phyloP scores from a whole-genome alignment of 2,797 vertebrate species.

The Chrysocyon brachyurus region DNA sequence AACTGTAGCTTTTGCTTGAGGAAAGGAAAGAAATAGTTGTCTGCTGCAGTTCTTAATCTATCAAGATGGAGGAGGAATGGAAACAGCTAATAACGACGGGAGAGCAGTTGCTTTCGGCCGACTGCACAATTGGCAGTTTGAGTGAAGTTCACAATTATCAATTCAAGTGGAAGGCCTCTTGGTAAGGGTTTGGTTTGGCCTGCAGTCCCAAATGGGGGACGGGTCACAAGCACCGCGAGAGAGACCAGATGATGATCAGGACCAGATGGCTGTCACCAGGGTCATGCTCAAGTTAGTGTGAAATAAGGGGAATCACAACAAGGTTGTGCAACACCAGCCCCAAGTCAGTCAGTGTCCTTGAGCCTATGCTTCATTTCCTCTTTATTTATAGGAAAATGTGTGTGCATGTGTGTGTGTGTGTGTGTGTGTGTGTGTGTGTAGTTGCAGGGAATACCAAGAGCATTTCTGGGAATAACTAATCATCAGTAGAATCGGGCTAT shows the following conservation, averaged over 20 bases:
- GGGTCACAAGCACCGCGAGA: background rate
- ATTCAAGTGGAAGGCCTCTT: background rate
- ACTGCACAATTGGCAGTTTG: no score
- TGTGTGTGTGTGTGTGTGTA: background rate
- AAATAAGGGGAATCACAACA: background rate
- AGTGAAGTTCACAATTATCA: background rate
- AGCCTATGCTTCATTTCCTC: background rate
- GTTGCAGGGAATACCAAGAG: background rate
- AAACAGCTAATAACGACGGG: background rate
- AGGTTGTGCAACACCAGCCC: background rate
- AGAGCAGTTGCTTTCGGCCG: background rate
- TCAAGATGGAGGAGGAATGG: background rate
- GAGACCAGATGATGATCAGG: background rate
- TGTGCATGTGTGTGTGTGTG: background rate
- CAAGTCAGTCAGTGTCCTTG: background rate
- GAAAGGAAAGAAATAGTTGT: background rate
- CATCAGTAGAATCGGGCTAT: background rate
- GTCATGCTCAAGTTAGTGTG: background rate
- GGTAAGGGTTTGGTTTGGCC: background rate
- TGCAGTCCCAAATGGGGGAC: background rate
- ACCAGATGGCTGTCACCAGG: background rate
- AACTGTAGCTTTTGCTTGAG: background rate
- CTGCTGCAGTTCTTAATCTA: background rate
- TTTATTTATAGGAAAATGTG: background rate
- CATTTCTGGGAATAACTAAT: constrained; percentile 29